A percentile compares a stretch with the other conserved stretches of the same genome.
Conservation (phyloP, 1,140 invertebrate species). For the Wiebesia pumilae region DNA sequence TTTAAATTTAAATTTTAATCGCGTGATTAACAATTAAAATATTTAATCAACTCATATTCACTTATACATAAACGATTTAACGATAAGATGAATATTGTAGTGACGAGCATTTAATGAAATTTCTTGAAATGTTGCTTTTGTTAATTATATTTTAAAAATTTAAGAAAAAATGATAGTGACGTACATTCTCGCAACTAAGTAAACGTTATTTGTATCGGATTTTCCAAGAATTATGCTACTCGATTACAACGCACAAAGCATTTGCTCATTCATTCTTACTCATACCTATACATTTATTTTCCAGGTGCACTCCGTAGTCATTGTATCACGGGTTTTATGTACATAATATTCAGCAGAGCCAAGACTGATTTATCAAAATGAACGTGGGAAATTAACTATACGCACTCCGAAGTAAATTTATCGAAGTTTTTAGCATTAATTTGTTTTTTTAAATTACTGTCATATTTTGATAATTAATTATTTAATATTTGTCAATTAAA, state of each 20-base stretch:
- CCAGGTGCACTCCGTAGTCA: neutral
- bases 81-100: neutral
- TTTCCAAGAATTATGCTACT: slow-evolving; percentile 29
- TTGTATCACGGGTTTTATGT: slow-evolving; percentile 42
- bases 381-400: neutral
- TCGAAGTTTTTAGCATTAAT: neutral
- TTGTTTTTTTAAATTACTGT: neutral
- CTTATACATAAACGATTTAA: neutral
- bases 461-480: too few species aligned
- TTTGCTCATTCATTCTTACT: slow-evolving; percentile 2
- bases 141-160: neutral
- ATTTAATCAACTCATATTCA: neutral
- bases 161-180: neutral
- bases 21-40: neutral
- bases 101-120: neutral
- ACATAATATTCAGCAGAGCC: slow-evolving; percentile 25
- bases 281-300: slow-evolving; percentile 13
- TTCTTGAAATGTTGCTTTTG: neutral
- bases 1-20: neutral
- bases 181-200: neutral
- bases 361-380: neutral
- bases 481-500: too few species aligned
- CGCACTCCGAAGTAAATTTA: neutral
- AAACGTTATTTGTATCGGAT: slow-evolving; percentile 1
- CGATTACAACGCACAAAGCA: slow-evolving; percentile 18